Evolutionary conservation across 2,113 vertebrate species (phyloP).

Genomic region (Saimiri boliviensis): DNA sequence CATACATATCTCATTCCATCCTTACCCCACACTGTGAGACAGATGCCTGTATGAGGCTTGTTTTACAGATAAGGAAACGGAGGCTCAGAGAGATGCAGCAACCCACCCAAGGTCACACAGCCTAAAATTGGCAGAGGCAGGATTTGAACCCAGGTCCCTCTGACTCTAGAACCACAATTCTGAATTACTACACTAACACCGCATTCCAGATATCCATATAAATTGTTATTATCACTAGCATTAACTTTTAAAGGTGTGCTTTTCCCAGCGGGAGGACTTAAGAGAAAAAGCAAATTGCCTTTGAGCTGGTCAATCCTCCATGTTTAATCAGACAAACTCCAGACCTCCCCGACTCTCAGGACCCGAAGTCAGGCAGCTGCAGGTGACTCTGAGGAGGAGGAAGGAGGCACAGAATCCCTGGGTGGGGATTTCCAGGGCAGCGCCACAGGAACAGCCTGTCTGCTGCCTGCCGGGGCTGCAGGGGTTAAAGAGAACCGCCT

Average conservation of each 20-base stretch:
- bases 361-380: background rate
- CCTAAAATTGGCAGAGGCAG: background rate
- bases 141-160: background rate
- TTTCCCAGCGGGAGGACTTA: background rate
- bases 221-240: background rate
- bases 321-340: background rate
- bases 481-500: constrained; percentile 85
- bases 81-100: background rate
- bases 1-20: accelerated
- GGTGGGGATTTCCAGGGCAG: accelerated
- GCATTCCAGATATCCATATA: background rate
- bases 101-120: background rate
- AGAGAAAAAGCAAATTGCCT: background rate
- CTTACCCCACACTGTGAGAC: background rate
- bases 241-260: background rate
- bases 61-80: background rate
- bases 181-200: accelerated
- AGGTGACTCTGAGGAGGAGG: accelerated
- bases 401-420: background rate
- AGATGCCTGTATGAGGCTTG: background rate
- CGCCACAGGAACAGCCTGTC: accelerated
- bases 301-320: background rate
- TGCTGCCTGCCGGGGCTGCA: constrained; percentile 33
- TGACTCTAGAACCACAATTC: background rate
- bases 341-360: background rate